A percentile compares a stretch with the other conserved stretches of the same genome.
Evolutionary conservation across 2,888 invertebrate species (phyloP).

Genomic region (Megastigmus dorsalis): DNA sequence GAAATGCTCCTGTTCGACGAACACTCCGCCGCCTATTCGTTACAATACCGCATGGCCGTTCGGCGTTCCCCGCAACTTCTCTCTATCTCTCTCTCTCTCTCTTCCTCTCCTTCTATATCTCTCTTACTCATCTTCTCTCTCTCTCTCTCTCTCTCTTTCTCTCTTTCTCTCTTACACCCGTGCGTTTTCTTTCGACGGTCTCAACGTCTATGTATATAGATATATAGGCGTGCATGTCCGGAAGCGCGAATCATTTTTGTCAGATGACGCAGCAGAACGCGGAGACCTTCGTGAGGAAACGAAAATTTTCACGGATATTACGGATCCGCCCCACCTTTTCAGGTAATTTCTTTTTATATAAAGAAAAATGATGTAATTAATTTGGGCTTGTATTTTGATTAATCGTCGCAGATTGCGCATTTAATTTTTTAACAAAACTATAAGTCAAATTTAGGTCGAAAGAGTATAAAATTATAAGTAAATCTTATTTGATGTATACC

Average conservation of each 20-base stretch:
- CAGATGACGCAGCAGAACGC: not conserved
- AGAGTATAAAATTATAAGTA: too few relatives aligned
- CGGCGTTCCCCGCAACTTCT: not conserved
- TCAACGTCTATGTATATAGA: too few relatives aligned
- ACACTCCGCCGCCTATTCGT: slow-evolving; percentile 42
- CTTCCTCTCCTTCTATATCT: not conserved
- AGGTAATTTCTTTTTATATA: not conserved
- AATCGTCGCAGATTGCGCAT: not conserved
- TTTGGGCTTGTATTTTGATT: not conserved
- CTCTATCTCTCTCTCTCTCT: not conserved
- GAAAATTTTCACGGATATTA: not conserved
- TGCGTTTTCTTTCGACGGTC: too few relatives aligned
- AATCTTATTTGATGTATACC: too few relatives aligned
- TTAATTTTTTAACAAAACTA: not conserved
- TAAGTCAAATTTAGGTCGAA: too few relatives aligned
- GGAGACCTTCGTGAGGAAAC: not conserved
- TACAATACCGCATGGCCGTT: slow-evolving; percentile 26
- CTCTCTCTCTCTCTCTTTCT: not conserved
- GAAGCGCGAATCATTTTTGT: slow-evolving; percentile 15
- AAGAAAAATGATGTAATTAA: not conserved
- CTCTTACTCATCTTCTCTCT: not conserved
- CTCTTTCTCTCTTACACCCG: not conserved
- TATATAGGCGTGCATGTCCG: not conserved
- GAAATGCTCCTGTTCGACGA: slow-evolving; percentile 57
- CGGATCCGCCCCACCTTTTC: not conserved